Percentiles rank a stretch among this genome's conserved stretches.
Evolutionary conservation across 2,888 invertebrate genomes (phyloP).

Genomic region (Athrips mouffetella): DNA sequence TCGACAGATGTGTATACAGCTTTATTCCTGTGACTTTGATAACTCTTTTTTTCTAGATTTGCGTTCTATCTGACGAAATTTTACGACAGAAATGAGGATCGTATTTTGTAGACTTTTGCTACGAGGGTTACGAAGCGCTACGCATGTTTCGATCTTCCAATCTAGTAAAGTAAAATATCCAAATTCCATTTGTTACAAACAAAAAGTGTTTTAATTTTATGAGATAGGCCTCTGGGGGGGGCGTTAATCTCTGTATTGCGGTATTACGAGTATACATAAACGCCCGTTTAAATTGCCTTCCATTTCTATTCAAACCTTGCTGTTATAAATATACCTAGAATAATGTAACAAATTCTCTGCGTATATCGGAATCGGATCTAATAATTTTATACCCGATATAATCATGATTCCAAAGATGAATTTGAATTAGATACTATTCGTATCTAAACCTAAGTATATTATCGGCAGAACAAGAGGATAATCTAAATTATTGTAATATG

Average conservation of each 20-base stretch:
- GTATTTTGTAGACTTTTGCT: slow-evolving; percentile 9
- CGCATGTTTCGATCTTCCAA: too few species aligned
- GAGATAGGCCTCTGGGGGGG: slow-evolving; percentile 12
- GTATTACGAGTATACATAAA: slow-evolving; percentile 12
- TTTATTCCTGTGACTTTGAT: too few species aligned
- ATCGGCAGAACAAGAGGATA: too few species aligned
- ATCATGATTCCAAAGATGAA: too few species aligned
- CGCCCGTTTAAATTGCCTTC: slow-evolving; percentile 10
- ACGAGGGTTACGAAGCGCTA: slow-evolving; percentile 11
- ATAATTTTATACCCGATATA: too few species aligned
- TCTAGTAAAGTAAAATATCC: too few species aligned
- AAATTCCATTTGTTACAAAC: slow-evolving; percentile 8
- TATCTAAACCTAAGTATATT: too few species aligned
- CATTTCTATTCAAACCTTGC: slow-evolving; percentile 4
- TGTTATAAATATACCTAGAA: neutral
- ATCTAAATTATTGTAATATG: too few species aligned
- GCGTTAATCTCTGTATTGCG: slow-evolving; percentile 14
- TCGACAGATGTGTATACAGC: neutral
- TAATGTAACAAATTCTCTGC: neutral
- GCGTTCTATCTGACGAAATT: too few species aligned
- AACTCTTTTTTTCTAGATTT: too few species aligned
- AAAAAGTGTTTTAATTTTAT: slow-evolving; percentile 14
- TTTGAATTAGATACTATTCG: too few species aligned
- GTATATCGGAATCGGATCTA: too few species aligned
- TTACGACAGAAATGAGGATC: neutral